phyloP scores from a whole-genome alignment of 37 sponge, comb jelly and placozoan genomes.

The Haliclona indistincta region DNA sequence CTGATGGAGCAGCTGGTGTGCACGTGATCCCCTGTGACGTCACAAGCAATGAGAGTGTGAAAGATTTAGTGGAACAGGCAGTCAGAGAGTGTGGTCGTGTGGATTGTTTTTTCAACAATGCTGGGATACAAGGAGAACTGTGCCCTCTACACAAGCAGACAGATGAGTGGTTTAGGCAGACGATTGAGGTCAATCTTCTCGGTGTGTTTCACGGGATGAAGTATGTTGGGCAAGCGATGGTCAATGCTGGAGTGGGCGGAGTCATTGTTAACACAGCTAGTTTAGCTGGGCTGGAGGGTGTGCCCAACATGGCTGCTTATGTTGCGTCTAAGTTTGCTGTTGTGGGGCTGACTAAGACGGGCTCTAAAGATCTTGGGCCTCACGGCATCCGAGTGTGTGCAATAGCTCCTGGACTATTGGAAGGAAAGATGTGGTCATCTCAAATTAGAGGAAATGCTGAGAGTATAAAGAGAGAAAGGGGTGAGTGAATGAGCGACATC shows the following conservation, averaged over 20 bases:
- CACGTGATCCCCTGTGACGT: slow-evolving; percentile 41
- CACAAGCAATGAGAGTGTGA: slow-evolving; percentile 56
- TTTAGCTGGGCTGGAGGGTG: slow-evolving; percentile 78
- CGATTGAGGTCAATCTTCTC: slow-evolving; percentile 60
- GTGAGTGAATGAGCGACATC: no score
- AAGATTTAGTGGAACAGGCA: slow-evolving; percentile 34
- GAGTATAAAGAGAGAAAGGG: no score
- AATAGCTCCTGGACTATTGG: slow-evolving; percentile 77
- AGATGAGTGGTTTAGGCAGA: slow-evolving; percentile 26
- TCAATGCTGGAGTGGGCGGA: slow-evolving; percentile 36
- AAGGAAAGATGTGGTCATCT: slow-evolving; percentile 74
- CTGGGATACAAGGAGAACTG: slow-evolving; percentile 81
- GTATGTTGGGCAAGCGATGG: slow-evolving; percentile 65
- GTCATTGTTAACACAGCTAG: slow-evolving; percentile 90
- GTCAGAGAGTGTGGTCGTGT: slow-evolving; percentile 43
- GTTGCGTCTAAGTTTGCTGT: slow-evolving; percentile 87
- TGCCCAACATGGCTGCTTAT: slow-evolving; percentile 84
- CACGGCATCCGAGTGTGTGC: slow-evolving; percentile 80
- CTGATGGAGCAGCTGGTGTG: slow-evolving; percentile 24
- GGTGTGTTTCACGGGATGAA: slow-evolving; percentile 81
- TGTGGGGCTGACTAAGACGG: slow-evolving; percentile 77
- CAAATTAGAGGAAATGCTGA: no score
- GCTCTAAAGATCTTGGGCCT: slow-evolving; percentile 81
- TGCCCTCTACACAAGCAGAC: slow-evolving; percentile 49
- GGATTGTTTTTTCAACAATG: slow-evolving; percentile 84